Percentiles rank a stretch among this genome's conserved stretches.
These are phyloP conservation scores for Scyliorhinus canicula DNA, from an alignment of 2,797 vertebrate species.

Conservation along the genomic window DNA sequence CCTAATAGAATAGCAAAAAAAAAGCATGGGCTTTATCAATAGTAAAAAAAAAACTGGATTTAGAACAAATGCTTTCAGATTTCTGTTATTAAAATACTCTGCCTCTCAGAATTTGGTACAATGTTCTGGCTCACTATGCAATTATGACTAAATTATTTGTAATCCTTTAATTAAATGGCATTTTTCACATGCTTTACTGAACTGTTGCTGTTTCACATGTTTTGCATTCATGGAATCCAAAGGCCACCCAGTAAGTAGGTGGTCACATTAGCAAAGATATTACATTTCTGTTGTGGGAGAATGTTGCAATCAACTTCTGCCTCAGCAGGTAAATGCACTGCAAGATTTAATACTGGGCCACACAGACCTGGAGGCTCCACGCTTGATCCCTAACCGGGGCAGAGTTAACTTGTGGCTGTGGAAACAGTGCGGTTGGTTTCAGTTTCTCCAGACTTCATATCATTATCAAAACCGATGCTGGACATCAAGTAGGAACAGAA, in stretches of 20 bases:
- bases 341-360: neutral
- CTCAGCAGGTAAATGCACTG: neutral
- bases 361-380: neutral
- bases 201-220: constrained; percentile 4
- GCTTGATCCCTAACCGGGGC: neutral
- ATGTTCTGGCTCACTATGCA: neutral
- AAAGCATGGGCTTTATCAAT: neutral
- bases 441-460: neutral
- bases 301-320: neutral
- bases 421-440: neutral
- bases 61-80: neutral
- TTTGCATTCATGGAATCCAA: neutral
- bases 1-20: neutral
- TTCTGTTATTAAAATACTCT: neutral
- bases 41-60: neutral
- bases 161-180: neutral
- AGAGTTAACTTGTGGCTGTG: neutral
- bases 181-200: constrained; percentile 13
- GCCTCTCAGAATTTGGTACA: neutral
- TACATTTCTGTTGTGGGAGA: neutral
- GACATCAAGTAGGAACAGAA: neutral
- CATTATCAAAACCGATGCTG: neutral
- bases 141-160: neutral
- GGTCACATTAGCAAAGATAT: neutral
- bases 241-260: neutral